These are phyloP conservation scores for Sebastes miniatus DNA, from an alignment of 2,797 vertebrate genomes.

Conservation along the genomic window DNA sequence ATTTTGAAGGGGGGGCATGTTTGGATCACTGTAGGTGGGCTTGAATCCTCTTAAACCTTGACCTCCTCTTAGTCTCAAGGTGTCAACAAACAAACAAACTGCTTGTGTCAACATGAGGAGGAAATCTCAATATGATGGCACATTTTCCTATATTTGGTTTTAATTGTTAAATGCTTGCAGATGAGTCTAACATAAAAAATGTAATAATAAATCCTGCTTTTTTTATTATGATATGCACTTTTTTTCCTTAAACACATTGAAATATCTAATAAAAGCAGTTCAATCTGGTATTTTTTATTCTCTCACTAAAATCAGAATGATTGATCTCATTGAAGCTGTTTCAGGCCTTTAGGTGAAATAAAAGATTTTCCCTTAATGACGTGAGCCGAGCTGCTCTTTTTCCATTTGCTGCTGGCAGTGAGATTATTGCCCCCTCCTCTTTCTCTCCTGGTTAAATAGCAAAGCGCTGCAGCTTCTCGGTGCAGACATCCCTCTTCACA, in stretches of 20 bases:
- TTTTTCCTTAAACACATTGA: background rate
- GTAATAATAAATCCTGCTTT: background rate
- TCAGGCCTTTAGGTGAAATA: constrained; percentile 49
- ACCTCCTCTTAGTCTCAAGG: constrained; percentile 44
- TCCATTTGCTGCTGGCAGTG: constrained; percentile 79
- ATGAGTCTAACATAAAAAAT: background rate
- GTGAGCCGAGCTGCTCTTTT: constrained; percentile 73
- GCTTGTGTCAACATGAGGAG: background rate
- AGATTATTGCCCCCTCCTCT: constrained; percentile 75
- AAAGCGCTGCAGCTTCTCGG: constrained; percentile 45
- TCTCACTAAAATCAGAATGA: constrained; percentile 14
- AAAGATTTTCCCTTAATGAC: constrained; percentile 70
- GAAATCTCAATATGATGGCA: background rate
- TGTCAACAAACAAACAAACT: constrained; percentile 43
- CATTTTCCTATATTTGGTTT: background rate
- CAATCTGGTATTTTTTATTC: background rate
- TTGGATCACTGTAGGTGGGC: constrained; percentile 52
- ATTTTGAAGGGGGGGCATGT: constrained; percentile 48
- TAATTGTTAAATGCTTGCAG: background rate
- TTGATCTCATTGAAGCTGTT: constrained; percentile 47
- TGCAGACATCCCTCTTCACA: constrained; percentile 48
- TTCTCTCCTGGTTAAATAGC: constrained; percentile 76
- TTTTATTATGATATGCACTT: background rate
- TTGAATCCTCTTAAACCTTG: constrained; percentile 71
- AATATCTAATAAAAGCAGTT: background rate